Percentiles rank a stretch among this genome's conserved stretches.
Evolutionary conservation across 2,888 invertebrate species (phyloP).

Genomic region (Galeopsomyia nigrocyanea): DNA sequence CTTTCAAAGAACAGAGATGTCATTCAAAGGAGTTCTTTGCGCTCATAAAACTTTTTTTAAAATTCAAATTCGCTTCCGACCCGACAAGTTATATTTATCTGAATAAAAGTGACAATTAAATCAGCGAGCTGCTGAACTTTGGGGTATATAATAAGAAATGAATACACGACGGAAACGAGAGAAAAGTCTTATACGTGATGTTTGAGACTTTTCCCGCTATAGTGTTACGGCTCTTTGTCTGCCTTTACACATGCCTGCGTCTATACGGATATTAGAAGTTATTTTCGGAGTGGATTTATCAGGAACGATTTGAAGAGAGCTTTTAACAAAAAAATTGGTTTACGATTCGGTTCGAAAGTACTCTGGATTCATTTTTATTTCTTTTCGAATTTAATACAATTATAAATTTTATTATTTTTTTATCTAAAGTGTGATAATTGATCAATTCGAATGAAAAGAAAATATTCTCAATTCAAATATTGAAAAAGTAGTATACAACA

Average conservation of each 20-base stretch:
- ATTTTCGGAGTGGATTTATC: slow-evolving; percentile 16
- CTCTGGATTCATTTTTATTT: not conserved
- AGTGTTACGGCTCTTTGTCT: slow-evolving; percentile 27
- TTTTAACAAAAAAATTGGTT: not conserved
- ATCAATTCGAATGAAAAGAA: too few relatives aligned
- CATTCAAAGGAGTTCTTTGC: too few relatives aligned
- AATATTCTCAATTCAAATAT: too few relatives aligned
- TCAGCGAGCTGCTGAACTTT: slow-evolving; percentile 22
- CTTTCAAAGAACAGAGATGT: too few relatives aligned
- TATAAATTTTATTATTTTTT: not conserved
- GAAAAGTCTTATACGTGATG: slow-evolving; percentile 36
- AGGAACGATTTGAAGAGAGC: not conserved
- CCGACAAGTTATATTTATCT: slow-evolving; percentile 26
- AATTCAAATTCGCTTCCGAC: slow-evolving; percentile 20
- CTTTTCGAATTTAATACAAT: not conserved
- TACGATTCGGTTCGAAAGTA: not conserved
- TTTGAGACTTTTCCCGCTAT: slow-evolving; percentile 27
- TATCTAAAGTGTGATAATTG: too few relatives aligned
- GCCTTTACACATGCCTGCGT: slow-evolving; percentile 10
- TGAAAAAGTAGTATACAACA: too few relatives aligned
- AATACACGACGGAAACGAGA: slow-evolving; percentile 33
- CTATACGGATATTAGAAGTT: slow-evolving; percentile 9
- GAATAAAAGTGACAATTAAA: slow-evolving; percentile 13
- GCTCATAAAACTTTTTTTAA: too few relatives aligned
- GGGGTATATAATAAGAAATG: slow-evolving; percentile 1